Evolutionary conservation across 1,140 invertebrate genomes (phyloP).

Genomic region (Sycophaga agraensis): DNA sequence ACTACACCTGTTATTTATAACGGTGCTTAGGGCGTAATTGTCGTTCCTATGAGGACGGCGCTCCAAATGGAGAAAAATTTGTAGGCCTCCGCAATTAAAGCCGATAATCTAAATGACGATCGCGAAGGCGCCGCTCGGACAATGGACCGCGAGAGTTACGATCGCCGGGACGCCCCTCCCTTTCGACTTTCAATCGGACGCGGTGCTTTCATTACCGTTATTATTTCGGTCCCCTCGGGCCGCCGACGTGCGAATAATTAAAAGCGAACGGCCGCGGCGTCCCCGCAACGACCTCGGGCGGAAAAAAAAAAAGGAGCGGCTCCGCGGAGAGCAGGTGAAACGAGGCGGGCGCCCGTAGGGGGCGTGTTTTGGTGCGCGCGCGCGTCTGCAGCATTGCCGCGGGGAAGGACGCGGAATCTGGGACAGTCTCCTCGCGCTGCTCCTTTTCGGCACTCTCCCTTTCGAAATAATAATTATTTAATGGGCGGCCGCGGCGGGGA

Average conservation of each 20-base stretch:
- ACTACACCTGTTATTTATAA: too few species aligned
- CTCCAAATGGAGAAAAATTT: too few species aligned
- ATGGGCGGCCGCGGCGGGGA: too few species aligned
- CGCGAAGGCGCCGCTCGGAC: too few species aligned
- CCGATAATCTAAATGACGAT: too few species aligned
- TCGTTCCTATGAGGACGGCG: too few species aligned
- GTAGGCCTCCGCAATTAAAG: too few species aligned
- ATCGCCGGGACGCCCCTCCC: too few species aligned
- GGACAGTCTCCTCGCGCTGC: constrained; percentile 33
- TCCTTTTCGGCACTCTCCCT: constrained; percentile 41
- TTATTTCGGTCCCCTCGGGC: not conserved
- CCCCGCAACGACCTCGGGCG: not conserved
- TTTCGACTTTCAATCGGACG: too few species aligned
- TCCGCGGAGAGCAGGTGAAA: constrained; percentile 5
- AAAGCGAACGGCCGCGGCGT: not conserved
- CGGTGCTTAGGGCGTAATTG: too few species aligned
- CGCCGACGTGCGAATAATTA: not conserved
- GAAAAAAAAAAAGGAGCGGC: constrained; percentile 22
- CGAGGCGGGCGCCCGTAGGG: not conserved
- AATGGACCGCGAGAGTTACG: too few species aligned
- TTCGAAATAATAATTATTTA: constrained; percentile 55
- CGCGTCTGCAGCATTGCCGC: constrained; percentile 42
- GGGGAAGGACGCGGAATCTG: constrained; percentile 51
- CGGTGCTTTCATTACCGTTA: too few species aligned
- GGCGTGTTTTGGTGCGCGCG: not conserved